phyloP scores from a whole-genome alignment of 2,797 vertebrate species.

The Sternotherus odoratus region DNA sequence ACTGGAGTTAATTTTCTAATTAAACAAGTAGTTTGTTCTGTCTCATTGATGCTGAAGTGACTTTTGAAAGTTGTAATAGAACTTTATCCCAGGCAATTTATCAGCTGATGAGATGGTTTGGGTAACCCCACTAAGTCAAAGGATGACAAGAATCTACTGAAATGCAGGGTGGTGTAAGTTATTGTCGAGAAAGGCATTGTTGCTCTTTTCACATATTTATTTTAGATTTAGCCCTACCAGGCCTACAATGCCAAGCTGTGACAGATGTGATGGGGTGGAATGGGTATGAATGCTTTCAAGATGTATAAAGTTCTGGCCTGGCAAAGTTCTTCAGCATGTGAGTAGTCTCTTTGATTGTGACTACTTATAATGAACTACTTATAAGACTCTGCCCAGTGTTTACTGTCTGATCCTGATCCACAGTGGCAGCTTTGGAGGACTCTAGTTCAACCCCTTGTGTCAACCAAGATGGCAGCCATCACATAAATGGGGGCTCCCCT shows the following conservation, averaged over 20 bases:
- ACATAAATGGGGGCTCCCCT: neutral
- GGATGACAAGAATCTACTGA: neutral
- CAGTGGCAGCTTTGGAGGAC: neutral
- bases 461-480: neutral
- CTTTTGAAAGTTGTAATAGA: neutral
- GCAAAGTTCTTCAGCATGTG: neutral
- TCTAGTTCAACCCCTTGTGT: neutral
- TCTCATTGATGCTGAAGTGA: neutral
- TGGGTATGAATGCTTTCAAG: neutral
- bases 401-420: neutral
- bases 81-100: neutral
- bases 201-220: neutral
- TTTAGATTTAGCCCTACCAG: neutral
- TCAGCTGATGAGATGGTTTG: neutral
- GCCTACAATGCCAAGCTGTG: neutral
- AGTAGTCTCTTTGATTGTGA: neutral
- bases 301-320: neutral
- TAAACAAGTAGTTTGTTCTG: neutral
- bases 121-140: neutral
- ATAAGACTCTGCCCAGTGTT: neutral
- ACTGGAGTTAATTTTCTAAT: neutral
- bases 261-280: neutral
- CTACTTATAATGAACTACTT: neutral
- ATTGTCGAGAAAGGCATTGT: neutral
- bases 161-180: neutral